Evolutionary conservation across 2,888 invertebrate genomes (phyloP).

Genomic region (Cremastobaeus sp.): DNA sequence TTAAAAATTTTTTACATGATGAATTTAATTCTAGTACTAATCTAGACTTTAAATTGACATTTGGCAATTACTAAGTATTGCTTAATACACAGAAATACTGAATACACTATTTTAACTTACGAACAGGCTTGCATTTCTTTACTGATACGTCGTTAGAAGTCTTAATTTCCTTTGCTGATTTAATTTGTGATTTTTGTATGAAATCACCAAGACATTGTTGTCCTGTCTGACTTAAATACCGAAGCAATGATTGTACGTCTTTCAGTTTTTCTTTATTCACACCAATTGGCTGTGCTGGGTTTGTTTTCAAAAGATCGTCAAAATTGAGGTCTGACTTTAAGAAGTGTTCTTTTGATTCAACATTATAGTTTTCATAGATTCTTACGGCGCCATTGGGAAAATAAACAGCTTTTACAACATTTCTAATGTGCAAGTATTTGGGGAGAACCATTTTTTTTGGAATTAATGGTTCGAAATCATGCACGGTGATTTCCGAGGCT

Average conservation of each 20-base stretch:
- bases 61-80: too few relatives aligned
- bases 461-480: slow-evolving; percentile 43
- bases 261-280: neutral
- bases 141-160: too few relatives aligned
- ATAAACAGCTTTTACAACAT: slow-evolving; percentile 31
- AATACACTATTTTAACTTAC: too few relatives aligned
- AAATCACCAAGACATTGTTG: too few relatives aligned
- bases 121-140: too few relatives aligned
- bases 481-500: slow-evolving; percentile 21
- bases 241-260: neutral
- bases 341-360: neutral
- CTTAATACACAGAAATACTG: too few relatives aligned
- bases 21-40: too few relatives aligned
- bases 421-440: slow-evolving; percentile 21
- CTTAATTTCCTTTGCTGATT: too few relatives aligned
- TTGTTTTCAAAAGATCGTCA: neutral
- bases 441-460: slow-evolving; percentile 8
- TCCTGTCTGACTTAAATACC: too few relatives aligned
- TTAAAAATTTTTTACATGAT: too few relatives aligned
- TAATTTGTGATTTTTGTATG: too few relatives aligned
- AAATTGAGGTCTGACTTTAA: neutral
- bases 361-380: neutral
- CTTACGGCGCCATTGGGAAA: slow-evolving; percentile 17
- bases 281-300: neutral
- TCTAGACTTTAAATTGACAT: too few relatives aligned